Evolutionary conservation across 2,113 vertebrate species (phyloP).

Genomic region (Oryctolagus cuniculus): mOryCun1.1 NC_091434.1:147970501-147971000

Average conservation of each 20-base stretch:
- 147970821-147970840: too few relatives aligned
- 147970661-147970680: not conserved
- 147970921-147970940: too few relatives aligned
- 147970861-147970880: too few relatives aligned
- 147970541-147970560: not conserved
- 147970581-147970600: not conserved
- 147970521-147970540: conserved; percentile 14
- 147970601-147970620: not conserved
- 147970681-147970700: not conserved
- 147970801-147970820: too few relatives aligned
- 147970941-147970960: too few relatives aligned
- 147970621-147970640: not conserved
- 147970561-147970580: not conserved
- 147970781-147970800: not conserved
- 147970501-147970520: not conserved
- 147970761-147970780: not conserved
- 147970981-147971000: too few relatives aligned
- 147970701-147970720: not conserved
- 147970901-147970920: too few relatives aligned
- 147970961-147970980: not conserved
- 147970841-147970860: too few relatives aligned
- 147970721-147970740: not conserved
- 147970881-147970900: too few relatives aligned
- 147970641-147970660: not conserved
- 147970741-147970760: not conserved